These are phyloP conservation scores for Listrodromus nycthemerus DNA, from an alignment of 2,888 invertebrate genomes.

Conservation along the genomic window DNA sequence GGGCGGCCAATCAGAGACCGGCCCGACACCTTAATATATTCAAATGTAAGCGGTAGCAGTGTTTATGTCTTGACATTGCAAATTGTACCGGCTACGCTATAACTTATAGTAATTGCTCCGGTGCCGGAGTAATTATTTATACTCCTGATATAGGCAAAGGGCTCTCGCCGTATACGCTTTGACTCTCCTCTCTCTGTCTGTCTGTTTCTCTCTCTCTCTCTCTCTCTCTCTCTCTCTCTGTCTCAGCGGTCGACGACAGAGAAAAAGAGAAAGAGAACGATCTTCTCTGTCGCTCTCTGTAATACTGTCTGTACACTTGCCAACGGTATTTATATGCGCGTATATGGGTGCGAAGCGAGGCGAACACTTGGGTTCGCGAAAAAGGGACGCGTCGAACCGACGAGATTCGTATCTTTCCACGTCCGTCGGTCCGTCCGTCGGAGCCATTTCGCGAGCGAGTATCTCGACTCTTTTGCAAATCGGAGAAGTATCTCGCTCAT, in stretches of 20 bases:
- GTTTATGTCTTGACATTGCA: constrained; percentile 85
- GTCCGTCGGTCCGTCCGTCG: constrained; percentile 57
- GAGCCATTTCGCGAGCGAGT: constrained; percentile 45
- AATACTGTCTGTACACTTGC: constrained; percentile 41
- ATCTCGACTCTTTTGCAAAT: constrained; percentile 60
- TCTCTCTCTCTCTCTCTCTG: not conserved
- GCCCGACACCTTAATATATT: constrained; percentile 83
- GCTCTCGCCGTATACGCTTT: constrained; percentile 41
- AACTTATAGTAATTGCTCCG: constrained; percentile 85
- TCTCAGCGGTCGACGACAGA: not conserved
- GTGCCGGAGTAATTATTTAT: constrained; percentile 84
- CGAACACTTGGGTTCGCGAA: constrained; percentile 66
- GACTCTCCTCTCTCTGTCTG: constrained; percentile 21
- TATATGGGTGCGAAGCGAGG: constrained; percentile 34
- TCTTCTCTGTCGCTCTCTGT: constrained; percentile 30
- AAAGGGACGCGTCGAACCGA: constrained; percentile 39
- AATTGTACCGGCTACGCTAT: constrained; percentile 84
- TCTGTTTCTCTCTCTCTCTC: not conserved
- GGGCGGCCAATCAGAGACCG: constrained; percentile 79
- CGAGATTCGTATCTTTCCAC: constrained; percentile 55
- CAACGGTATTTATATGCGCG: constrained; percentile 58
- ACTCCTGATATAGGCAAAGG: constrained; percentile 80
- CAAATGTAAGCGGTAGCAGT: constrained; percentile 85
- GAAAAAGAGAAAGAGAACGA: constrained; percentile 22
- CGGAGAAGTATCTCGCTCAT: constrained; percentile 18